A percentile compares a stretch with the other conserved stretches of the same genome.
phyloP scores from a whole-genome alignment of 1,140 invertebrate species.

The Philaenus spumarius region DNA sequence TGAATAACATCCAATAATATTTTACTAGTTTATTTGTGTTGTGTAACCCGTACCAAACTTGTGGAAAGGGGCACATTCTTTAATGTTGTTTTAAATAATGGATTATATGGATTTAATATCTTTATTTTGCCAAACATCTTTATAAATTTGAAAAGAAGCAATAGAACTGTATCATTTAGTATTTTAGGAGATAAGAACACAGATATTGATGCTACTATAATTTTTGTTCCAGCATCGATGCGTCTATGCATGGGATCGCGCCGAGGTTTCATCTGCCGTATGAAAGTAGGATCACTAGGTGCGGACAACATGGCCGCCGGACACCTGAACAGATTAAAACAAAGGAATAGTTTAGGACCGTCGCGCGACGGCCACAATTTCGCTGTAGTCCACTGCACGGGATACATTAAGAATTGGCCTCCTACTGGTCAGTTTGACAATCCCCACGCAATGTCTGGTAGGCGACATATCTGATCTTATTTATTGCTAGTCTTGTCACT shows the following conservation, averaged over 20 bases:
- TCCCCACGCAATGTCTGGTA: conserved; percentile 23
- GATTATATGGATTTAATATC: no score
- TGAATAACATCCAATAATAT: no score
- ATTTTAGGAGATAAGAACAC: no score
- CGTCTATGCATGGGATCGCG: conserved; percentile 96
- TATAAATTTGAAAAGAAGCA: no score
- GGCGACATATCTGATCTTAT: conserved; percentile 16
- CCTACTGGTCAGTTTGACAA: conserved; percentile 66
- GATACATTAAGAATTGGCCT: conserved; percentile 99
- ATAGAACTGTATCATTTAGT: no score
- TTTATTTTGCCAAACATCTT: no score
- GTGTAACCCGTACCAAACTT: no score
- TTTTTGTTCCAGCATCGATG: conserved; percentile 71
- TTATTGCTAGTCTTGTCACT: conserved; percentile 16
- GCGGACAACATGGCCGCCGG: conserved; percentile 71
- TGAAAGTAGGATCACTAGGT: conserved; percentile 88
- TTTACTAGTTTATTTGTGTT: no score
- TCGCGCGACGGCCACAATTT: conserved; percentile 90
- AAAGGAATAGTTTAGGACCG: conserved; percentile 90
- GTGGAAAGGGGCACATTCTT: no score
- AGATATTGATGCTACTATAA: no score
- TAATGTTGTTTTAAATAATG: no score
- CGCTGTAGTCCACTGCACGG: conserved; percentile 98
- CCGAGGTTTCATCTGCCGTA: conserved; percentile 96
- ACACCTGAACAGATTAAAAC: conserved; percentile 76